Percentiles rank a stretch among this genome's conserved stretches.
Evolutionary conservation across 2,113 vertebrate species (phyloP).

Genomic region (Macquaria australasica): DNA sequence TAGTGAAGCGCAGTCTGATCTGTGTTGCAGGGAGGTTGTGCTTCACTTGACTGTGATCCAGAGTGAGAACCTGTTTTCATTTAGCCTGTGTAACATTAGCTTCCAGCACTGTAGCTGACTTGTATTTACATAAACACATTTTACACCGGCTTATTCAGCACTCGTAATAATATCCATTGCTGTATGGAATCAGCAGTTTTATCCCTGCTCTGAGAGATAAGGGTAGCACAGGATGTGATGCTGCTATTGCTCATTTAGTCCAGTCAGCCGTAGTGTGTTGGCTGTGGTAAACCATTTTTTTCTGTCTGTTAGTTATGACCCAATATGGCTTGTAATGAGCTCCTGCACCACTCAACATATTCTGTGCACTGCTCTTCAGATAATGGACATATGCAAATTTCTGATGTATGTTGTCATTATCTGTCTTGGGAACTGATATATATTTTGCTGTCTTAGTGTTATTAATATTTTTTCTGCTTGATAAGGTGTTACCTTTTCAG

Average conservation of each 20-base stretch:
- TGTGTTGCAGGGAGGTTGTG: conserved; percentile 26
- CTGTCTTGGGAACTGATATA: conserved; percentile 5
- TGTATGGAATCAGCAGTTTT: conserved; percentile 63
- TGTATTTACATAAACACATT: conserved; percentile 64
- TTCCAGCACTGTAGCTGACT: conserved; percentile 12
- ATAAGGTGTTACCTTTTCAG: conserved; percentile 27
- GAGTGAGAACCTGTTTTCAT: conserved; percentile 40
- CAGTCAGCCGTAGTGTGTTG: conserved; percentile 36
- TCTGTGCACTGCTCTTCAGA: neutral
- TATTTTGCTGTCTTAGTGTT: conserved; percentile 1
- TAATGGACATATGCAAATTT: conserved; percentile 60
- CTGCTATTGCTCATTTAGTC: conserved; percentile 33
- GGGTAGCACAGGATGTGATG: conserved; percentile 28
- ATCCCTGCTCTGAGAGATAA: conserved; percentile 31
- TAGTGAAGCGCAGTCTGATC: conserved; percentile 24
- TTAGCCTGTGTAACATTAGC: conserved; percentile 24
- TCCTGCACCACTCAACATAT: conserved; percentile 20
- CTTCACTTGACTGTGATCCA: conserved; percentile 33
- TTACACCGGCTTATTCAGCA: conserved; percentile 57
- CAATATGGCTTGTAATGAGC: conserved; percentile 34
- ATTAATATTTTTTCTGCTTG: conserved; percentile 35
- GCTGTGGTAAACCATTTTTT: neutral
- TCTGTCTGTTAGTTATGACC: conserved; percentile 48
- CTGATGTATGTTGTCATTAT: conserved; percentile 21
- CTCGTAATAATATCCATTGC: conserved; percentile 49